Percentiles rank a stretch among this genome's conserved stretches.
Evolutionary conservation across 92 coral and sea anemone genomes (phyloP).

Genomic region (Palythoa grandiflora): DNA sequence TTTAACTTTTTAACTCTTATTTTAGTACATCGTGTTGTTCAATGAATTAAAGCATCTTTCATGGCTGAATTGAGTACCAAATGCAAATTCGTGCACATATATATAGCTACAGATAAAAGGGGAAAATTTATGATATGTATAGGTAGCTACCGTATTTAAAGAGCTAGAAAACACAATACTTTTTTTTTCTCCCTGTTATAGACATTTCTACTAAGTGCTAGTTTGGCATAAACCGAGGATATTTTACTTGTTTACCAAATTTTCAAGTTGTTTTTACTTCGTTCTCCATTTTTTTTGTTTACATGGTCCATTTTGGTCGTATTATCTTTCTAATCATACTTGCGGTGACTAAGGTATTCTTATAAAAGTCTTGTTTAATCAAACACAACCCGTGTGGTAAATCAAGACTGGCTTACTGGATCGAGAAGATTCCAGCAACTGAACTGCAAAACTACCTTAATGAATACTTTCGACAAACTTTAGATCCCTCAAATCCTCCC

Average conservation of each 20-base stretch:
- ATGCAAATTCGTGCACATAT: no score
- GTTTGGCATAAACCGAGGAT: not conserved
- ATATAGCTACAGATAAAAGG: no score
- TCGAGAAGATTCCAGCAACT: not conserved
- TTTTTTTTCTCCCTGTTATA: not conserved
- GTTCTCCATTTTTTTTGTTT: slow-evolving; percentile 1
- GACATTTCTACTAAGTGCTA: no score
- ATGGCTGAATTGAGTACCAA: not conserved
- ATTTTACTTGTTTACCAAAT: not conserved
- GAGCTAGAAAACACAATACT: not conserved
- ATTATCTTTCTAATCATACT: slow-evolving; percentile 34
- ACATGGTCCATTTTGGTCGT: slow-evolving; percentile 26
- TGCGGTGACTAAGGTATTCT: slow-evolving; percentile 29
- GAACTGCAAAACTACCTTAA: slow-evolving; percentile 2
- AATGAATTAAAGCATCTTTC: not conserved
- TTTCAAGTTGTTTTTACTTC: slow-evolving; percentile 16
- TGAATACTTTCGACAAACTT: slow-evolving; percentile 33
- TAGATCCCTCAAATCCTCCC: not conserved
- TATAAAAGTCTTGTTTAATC: slow-evolving; percentile 21
- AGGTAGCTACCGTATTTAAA: not conserved
- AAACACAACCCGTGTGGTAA: slow-evolving; percentile 43
- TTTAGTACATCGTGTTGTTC: no score
- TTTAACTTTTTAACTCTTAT: not conserved
- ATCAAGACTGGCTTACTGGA: slow-evolving; percentile 1
- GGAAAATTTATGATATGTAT: not conserved